Conservation (phyloP, 1,140 invertebrate genomes). For the Agrypnia vestita region DNA sequence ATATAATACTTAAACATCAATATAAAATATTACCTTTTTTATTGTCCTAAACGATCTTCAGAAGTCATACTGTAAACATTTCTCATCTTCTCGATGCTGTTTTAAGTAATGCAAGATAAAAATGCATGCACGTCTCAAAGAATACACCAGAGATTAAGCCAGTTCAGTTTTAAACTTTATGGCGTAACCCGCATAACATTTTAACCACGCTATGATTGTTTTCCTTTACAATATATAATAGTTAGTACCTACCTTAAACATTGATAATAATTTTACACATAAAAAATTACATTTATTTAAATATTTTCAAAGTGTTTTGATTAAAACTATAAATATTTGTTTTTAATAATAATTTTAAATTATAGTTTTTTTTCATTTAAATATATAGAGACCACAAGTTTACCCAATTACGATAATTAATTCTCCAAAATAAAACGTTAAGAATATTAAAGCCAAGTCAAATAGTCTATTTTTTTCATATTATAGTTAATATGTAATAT, state of each 20-base stretch:
- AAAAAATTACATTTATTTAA: conserved; percentile 42
- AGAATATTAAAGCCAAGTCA: conserved; percentile 62
- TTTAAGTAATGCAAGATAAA: not conserved
- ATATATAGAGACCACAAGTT: conserved; percentile 54
- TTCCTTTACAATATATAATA: conserved; percentile 23
- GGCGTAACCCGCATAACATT: not conserved
- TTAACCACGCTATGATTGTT: conserved; percentile 41
- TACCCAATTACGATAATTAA: conserved; percentile 57
- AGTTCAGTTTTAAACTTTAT: not conserved
- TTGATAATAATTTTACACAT: conserved; percentile 39
- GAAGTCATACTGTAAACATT: not conserved
- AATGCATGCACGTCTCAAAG: not conserved
- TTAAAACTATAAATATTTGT: conserved; percentile 37
- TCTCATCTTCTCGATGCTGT: not conserved
- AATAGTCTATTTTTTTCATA: conserved; percentile 62
- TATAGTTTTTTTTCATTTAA: conserved; percentile 23
- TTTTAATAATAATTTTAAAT: conserved; percentile 27
- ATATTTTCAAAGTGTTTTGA: conserved; percentile 40
- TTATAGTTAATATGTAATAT: conserved; percentile 59
- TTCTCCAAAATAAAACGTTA: conserved; percentile 58
- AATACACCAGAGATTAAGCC: not conserved
- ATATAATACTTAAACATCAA: not conserved
- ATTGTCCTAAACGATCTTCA: conserved; percentile 6
- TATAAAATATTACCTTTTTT: not conserved
- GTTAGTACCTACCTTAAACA: conserved; percentile 40